Evolutionary conservation across 2,797 vertebrate species (phyloP), one percentile per base, ranked within the genome.

Genomic region (Apodemus agrarius): DNA sequence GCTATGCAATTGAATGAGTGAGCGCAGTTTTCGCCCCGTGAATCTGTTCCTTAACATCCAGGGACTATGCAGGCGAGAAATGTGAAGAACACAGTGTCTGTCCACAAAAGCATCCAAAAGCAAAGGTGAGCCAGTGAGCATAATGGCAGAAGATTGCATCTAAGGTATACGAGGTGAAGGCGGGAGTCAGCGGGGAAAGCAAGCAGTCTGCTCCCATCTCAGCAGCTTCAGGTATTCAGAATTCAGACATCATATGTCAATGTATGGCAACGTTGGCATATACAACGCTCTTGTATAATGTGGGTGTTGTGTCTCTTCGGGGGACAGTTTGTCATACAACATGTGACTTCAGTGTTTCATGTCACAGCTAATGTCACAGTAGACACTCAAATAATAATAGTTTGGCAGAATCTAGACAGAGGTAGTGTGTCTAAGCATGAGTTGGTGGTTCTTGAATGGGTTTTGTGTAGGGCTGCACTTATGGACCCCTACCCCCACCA

Each of bases 231-330:
- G 11, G n/a, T 89, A 29, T 2, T 1, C 34, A 54, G 61, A 75
- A 40, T 65, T 12, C 63, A 24, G 8, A n/a, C 40, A 21, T 19
- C 69, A 26, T 22, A 40, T 6, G 21, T 90, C 63, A 14, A 0
- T 1, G 12, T 13, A 37, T 0, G 6, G 0, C 24, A 14, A 31
- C 5, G 46, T 16, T 46, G 75, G 26, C 43, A 46, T 29, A 46
- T 6, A 76, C 75, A 46, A 11, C 13, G 16, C 21, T 29, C 43
- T 49, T 78, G 43, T 31, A 14, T 49, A 49, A 78, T 26, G 13
- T 16, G 17, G 46, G 29, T n/a, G 6, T 67, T 24, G 12, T 69
- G 31, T 52, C 83, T 86, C 43, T 21, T 34, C 10, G 4, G 63
- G 63, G n/a, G 14, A 86, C 46, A 21, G 52, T 82, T 52, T 86